phyloP scores from a whole-genome alignment of 2,888 invertebrate genomes.

The Callyntrura guangdongensis region DNA sequence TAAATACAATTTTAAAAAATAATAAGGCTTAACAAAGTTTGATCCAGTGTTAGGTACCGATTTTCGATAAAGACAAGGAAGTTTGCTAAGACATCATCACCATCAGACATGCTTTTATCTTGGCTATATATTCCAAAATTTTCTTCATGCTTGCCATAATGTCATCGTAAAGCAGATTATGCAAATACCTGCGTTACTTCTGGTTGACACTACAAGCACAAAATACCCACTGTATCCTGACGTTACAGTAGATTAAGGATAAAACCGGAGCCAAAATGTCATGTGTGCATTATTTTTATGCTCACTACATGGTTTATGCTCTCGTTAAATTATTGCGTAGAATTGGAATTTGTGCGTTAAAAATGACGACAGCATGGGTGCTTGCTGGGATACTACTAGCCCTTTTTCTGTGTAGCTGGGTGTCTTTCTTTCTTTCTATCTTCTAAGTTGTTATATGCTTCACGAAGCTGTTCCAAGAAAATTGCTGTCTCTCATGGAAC shows the following conservation, averaged over 20 bases:
- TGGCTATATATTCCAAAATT: no score
- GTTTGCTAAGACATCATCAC: no score
- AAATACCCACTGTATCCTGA: no score
- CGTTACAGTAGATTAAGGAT: conserved; percentile 36
- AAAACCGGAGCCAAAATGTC: conserved; percentile 49
- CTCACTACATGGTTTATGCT: conserved; percentile 22
- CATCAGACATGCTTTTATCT: no score
- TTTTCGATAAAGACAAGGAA: no score
- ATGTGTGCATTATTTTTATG: conserved; percentile 18
- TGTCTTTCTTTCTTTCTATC: conserved; percentile 22
- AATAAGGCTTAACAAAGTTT: no score
- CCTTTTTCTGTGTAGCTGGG: conserved; percentile 17
- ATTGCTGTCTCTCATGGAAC: not conserved
- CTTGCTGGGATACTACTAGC: conserved; percentile 33
- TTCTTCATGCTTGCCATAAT: conserved; percentile 21
- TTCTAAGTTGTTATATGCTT: conserved; percentile 40
- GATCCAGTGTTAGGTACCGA: no score
- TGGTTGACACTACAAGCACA: not conserved
- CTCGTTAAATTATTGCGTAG: conserved; percentile 47
- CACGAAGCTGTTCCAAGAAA: not conserved
- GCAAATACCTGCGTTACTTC: not conserved
- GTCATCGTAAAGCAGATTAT: not conserved
- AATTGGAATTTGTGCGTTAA: conserved; percentile 67
- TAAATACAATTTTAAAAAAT: no score
- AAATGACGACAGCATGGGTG: conserved; percentile 61